phyloP scores from a whole-genome alignment of 2,888 invertebrate species.

The Quadriops clusia region DNA sequence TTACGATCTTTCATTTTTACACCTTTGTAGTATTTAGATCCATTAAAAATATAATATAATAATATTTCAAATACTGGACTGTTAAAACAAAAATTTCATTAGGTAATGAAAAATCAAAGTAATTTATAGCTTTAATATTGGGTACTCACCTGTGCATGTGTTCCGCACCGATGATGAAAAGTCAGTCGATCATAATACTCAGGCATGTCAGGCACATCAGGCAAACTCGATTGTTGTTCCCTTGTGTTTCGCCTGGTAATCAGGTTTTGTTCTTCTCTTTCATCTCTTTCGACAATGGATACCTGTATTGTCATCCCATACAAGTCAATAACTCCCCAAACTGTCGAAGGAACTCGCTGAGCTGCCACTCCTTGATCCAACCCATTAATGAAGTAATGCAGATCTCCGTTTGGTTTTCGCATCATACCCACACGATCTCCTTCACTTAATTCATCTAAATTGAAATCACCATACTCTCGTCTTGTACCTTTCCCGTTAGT shows the following conservation, averaged over 20 bases:
- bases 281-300: constrained; percentile 75
- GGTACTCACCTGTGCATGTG: constrained; percentile 65
- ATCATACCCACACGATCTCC: constrained; percentile 90
- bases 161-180: constrained; percentile 86
- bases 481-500: constrained; percentile 91
- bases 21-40: too few relatives aligned
- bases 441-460: constrained; percentile 85
- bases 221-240: constrained; percentile 33
- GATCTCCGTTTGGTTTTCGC: constrained; percentile 68
- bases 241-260: constrained; percentile 54
- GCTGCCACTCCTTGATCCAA: constrained; percentile 87
- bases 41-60: too few relatives aligned
- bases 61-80: too few relatives aligned
- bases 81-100: too few relatives aligned
- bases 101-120: too few relatives aligned
- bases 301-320: constrained; percentile 91
- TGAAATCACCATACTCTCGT: constrained; percentile 85
- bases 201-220: constrained; percentile 39
- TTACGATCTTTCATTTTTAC: too few relatives aligned
- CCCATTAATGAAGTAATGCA: constrained; percentile 90
- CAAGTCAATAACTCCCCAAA: constrained; percentile 91
- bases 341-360: constrained; percentile 62
- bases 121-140: too few relatives aligned
- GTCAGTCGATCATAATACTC: constrained; percentile 57
- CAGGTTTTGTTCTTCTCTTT: constrained; percentile 64